Base-by-base conservation (phyloP, 2,888 invertebrate genomes). In the Heteromyza rotundicornis region DNA sequence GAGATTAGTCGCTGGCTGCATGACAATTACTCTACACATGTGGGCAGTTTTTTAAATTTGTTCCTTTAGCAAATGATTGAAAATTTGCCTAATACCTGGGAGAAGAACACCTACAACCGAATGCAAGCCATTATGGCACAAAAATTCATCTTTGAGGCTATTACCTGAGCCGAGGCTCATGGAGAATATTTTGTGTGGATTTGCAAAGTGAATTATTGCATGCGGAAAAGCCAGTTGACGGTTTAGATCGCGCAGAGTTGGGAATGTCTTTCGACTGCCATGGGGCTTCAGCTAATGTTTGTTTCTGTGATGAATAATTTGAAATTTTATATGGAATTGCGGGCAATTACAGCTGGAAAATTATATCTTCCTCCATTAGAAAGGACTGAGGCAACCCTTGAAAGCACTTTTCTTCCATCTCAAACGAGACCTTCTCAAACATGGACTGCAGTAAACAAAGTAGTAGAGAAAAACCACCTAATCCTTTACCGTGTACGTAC, bases 191-290 rank as follows among this genome's bases (percentile, higher is more conserved):
- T n/a, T 3, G 14, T n/a, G 3, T n/a, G 16, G 12, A 40, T 7
- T n/a, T 14, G 40, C 40, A n/a, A 10, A 7, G 22, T 55, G 55
- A 55, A 36, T 55, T 55, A 55, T 55, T 55, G 55, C 55, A 55
- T 36, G 55, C 55, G 55, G 36, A 36, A 53, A 55, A 55, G 7
- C 19, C 40, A 35, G 35, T 36, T 55, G 55, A 55, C 55, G 55
- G 55, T 27, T 53, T 53, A 23, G 24, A 19, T 32, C 32, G 32
- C 32, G 12, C 7, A 5, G 32, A 5, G 12, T 32, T 32, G 7
- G 32, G 5, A 32, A 5, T 32, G 32, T 5, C 32, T n/a, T n/a
- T n/a, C n/a, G n/a, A n/a, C n/a, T n/a, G n/a, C n/a, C n/a, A n/a
- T n/a, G n/a, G n/a, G n/a, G n/a, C n/a, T n/a, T n/a, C n/a, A n/a